Base-by-base conservation (phyloP, 2,888 invertebrate genomes). In the Aethes cnicana region DNA sequence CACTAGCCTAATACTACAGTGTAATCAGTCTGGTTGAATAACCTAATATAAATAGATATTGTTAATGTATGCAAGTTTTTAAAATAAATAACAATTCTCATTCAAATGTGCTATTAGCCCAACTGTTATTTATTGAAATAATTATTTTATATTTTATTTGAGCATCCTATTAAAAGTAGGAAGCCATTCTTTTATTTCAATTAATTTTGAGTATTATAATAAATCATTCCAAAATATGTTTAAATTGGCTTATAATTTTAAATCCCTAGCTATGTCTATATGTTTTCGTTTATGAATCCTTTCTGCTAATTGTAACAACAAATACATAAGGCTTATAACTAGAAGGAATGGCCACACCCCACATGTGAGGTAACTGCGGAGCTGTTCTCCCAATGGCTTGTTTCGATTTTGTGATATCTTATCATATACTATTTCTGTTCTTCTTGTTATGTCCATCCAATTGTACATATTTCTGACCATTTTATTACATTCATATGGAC, bases 351-450 rank as follows among this genome's bases (percentile, higher is more conserved):
- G 94, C 92, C 96, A 95, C 2, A 96, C 95, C 8, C 96, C 95
- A 81, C 95, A 94, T 61, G 71, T 72, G 28, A 86, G 74, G 68
- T 80, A 92, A 70, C 67, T 91, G 59, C 69, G 82, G 56, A 95
- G 79, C 69, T 93, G 92, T 68, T 91, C 81, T 47, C 93, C 92
- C 62, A 94, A 73, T 49, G 88, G 81, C 61, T 92, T 92, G 35
- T 81, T 83, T 28, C 91, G 90, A 69, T 95, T 94, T 14, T 85
- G 76, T 20, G 91, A 84, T 48, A 95, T 93, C 62, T 90, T 91
- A 64, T 94, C 85, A 75, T 99, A 99, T 5, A 99, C 96, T 56
- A 92, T 91, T 78, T 97, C 97, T 0, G 98, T 98, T 62, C 98
- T 91, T 59, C 90, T 90, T 0, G 97, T 95, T 17, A 99, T 94